These are phyloP conservation scores for Pangasius macronema DNA, from an alignment of 2,797 vertebrate species.

Conservation along the genomic window DNA sequence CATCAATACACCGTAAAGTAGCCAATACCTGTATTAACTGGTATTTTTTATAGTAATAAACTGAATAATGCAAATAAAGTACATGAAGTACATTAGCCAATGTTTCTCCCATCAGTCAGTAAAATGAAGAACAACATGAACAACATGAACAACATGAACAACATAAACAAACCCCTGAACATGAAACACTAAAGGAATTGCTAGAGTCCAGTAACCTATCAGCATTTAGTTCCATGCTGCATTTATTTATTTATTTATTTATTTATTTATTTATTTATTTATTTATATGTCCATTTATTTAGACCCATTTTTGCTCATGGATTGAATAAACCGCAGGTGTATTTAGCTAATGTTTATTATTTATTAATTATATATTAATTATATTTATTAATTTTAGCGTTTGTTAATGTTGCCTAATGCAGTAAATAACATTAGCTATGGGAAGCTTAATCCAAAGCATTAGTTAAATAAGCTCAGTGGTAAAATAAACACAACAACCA, in stretches of 20 bases:
- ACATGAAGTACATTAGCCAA: neutral
- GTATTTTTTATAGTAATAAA: neutral
- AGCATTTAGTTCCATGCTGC: neutral
- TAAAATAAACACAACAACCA: neutral
- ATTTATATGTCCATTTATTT: neutral
- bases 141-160: neutral
- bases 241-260: conserved; percentile 6
- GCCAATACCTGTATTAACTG: neutral
- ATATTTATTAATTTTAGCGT: neutral
- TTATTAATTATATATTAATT: too few species aligned
- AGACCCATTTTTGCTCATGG: neutral
- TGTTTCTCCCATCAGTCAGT: neutral
- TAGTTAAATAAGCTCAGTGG: neutral
- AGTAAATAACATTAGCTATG: neutral
- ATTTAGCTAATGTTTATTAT: neutral
- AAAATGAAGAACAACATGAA: neutral
- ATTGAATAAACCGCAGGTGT: neutral
- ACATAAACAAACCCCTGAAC: neutral
- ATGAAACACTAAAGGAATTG: neutral
- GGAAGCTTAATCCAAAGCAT: neutral
- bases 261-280: neutral
- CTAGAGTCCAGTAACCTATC: neutral
- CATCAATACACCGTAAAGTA: neutral
- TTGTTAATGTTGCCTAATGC: neutral
- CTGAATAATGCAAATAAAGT: neutral